Conservation (phyloP, 2,888 invertebrate species). For the Dioctria rufipes region DNA sequence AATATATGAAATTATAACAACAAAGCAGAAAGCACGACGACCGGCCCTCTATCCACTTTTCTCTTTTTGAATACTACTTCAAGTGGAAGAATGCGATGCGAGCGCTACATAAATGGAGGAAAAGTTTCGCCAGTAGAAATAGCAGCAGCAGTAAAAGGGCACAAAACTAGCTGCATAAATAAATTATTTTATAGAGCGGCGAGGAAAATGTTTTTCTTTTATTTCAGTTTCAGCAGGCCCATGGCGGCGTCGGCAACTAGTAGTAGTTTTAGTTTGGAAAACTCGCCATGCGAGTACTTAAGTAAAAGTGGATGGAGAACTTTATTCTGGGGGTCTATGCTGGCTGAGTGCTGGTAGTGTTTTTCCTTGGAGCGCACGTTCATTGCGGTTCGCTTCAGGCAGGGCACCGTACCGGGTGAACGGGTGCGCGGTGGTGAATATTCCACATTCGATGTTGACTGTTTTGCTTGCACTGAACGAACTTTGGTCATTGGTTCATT, state of each 20-base stretch:
- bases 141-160: neutral
- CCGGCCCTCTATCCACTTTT: too few relatives aligned
- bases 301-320: neutral
- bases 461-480: slow-evolving; percentile 3
- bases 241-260: neutral
- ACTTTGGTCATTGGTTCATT: slow-evolving; percentile 30
- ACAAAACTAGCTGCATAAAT: slow-evolving; percentile 11
- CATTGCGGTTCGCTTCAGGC: neutral
- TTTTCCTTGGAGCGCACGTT: neutral
- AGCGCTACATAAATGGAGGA: neutral
- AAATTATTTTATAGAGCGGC: neutral
- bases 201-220: neutral
- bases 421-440: neutral
- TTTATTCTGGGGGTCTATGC: too few relatives aligned
- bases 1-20: neutral
- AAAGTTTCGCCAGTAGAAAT: neutral
- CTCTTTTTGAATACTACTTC: too few relatives aligned
- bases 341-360: neutral
- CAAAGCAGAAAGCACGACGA: neutral
- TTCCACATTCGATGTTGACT: neutral
- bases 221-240: neutral
- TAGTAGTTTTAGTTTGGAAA: neutral
- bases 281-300: neutral
- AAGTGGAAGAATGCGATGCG: neutral
- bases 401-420: neutral